A percentile compares a stretch with the other conserved stretches of the same genome.
These are phyloP conservation scores for Drosophila ohnishii DNA, from an alignment of 1,140 invertebrate species.

Conservation along the genomic window DNA sequence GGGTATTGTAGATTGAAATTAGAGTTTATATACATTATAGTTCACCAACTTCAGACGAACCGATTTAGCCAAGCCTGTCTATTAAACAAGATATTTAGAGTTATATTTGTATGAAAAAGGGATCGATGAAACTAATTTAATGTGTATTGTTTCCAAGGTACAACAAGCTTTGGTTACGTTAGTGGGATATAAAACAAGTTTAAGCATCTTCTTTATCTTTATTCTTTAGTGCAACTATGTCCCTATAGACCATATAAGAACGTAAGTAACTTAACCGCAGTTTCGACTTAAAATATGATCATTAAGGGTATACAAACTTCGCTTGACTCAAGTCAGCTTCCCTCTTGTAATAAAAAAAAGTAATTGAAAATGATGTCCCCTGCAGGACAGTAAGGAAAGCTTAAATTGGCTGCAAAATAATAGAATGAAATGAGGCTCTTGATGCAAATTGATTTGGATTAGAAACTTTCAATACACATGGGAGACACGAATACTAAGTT, in stretches of 20 bases:
- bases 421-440: conserved; percentile 82
- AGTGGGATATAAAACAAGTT: too few relatives aligned
- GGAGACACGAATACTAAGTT: not conserved
- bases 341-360: conserved; percentile 21
- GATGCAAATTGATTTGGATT: conserved; percentile 83
- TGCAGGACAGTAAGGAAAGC: conserved; percentile 48
- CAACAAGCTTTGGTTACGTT: not conserved
- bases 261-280: not conserved
- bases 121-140: not conserved
- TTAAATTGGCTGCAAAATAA: conserved; percentile 74
- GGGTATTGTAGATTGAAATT: not conserved
- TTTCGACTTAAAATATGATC: not conserved
- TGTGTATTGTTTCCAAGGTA: not conserved
- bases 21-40: too few relatives aligned
- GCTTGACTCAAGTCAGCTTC: not conserved
- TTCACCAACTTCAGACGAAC: too few relatives aligned
- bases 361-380: conserved; percentile 77
- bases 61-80: too few relatives aligned
- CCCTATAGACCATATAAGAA: not conserved
- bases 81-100: too few relatives aligned
- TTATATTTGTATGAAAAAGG: too few relatives aligned
- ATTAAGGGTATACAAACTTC: not conserved
- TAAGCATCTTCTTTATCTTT: too few relatives aligned
- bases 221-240: not conserved
- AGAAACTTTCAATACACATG: conserved; percentile 59